Base-by-base conservation (phyloP, 2,797 vertebrate genomes). In the Cryptoblepharus egeriae region DNA sequence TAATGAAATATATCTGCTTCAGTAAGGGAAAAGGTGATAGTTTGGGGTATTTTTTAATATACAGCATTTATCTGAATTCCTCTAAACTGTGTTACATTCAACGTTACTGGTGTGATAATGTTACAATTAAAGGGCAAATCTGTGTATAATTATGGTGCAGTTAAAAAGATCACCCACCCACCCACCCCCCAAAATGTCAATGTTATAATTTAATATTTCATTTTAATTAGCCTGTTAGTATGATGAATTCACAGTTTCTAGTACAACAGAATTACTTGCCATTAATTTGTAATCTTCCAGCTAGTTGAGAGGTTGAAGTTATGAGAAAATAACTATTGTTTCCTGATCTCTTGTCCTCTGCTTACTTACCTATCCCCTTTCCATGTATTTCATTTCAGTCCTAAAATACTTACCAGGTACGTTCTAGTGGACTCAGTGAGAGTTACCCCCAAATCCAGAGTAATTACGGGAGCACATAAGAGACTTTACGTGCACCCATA, bases 171-270 rank as follows among this genome's bases (percentile, higher is more conserved):
- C n/a, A 28, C 37, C 26, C 6, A 42, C 4, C 4, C 4, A 42
- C 11, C 6, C 11, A 90, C 88, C 92, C 64, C 32, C 91, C 90
- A 90, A 84, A 94, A 95, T 94, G 95, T 83, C 61, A 86, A 65
- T 80, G 81, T 89, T 85, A 90, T 86, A 72, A 80, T 92, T 90
- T 95, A 88, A 89, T 89, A 93, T 91, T 96, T 93, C 91, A 92
- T 95, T 96, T 96, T 95, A 94, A 96, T 97, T 96, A 96, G 90
- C 92, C 93, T 90, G 88, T 95, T 96, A 93, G 85, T 86, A 91
- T 94, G 93, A 90, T 94, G 93, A 94, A 91, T 83, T 85, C 84
- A 82, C 80, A 89, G 88, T 82, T 86, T 20, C 70, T 74, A 86
- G 89, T 91, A 85, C 91, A 86, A 90, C 69, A 87, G 79, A 88